Evolutionary conservation across 2,888 invertebrate genomes (phyloP).

Genomic region (Sceliomorpha sp.): DNA sequence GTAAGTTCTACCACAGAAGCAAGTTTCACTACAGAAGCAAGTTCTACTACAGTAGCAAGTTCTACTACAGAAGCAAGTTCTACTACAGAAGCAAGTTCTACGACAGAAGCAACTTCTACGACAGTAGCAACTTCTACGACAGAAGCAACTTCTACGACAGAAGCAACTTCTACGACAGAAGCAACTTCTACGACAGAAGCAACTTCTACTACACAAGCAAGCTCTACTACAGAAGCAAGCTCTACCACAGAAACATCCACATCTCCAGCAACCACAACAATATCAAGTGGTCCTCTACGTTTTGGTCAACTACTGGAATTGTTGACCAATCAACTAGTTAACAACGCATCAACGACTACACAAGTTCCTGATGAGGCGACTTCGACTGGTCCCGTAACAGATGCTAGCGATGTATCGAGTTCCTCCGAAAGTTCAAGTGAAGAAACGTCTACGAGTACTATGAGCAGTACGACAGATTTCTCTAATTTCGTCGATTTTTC

Average conservation of each 20-base stretch:
- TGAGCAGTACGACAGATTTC: not conserved
- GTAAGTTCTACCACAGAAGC: too few species aligned
- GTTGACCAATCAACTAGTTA: not conserved
- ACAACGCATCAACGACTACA: not conserved
- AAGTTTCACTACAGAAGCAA: too few species aligned
- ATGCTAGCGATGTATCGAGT: not conserved
- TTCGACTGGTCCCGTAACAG: too few species aligned
- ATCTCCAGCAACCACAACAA: constrained; percentile 18
- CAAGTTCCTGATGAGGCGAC: not conserved
- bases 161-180: too few species aligned
- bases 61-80: too few species aligned
- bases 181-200: too few species aligned
- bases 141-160: too few species aligned
- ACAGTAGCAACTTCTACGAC: too few species aligned
- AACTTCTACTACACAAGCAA: constrained; percentile 14
- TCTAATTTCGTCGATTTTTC: not conserved
- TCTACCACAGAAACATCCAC: constrained; percentile 25
- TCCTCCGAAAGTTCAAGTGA: not conserved
- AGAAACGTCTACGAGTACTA: constrained; percentile 6
- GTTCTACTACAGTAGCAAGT: too few species aligned
- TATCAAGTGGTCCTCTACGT: not conserved
- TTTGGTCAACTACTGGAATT: constrained; percentile 1
- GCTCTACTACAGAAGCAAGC: constrained; percentile 45
- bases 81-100: too few species aligned
- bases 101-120: too few species aligned